Conservation (phyloP, 2,888 invertebrate genomes). For the Parasteatoda lunata region DNA sequence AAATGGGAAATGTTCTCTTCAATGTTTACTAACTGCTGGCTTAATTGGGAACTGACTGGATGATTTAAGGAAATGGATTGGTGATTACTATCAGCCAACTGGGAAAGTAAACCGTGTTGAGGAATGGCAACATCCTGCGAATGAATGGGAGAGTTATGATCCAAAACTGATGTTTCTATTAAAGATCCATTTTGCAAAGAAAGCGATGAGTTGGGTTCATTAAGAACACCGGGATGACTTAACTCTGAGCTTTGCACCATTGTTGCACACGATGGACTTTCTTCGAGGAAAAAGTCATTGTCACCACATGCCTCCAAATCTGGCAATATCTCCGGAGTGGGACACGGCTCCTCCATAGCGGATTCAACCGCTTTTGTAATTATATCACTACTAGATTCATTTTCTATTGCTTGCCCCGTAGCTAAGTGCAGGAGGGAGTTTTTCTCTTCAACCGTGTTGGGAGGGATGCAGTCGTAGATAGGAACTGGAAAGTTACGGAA, state of each 20-base stretch:
- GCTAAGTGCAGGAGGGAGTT: slow-evolving; percentile 44
- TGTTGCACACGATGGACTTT: slow-evolving; percentile 30
- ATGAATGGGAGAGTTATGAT: slow-evolving; percentile 7
- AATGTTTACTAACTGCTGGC: slow-evolving; percentile 18
- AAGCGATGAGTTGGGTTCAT: slow-evolving; percentile 7
- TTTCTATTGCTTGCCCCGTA: slow-evolving; percentile 49
- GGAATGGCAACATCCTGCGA: slow-evolving; percentile 37
- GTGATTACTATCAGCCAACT: slow-evolving; percentile 19
- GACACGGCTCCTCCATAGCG: slow-evolving; percentile 19
- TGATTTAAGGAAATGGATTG: slow-evolving; percentile 7
- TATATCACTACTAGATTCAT: slow-evolving; percentile 5
- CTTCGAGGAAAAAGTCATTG: slow-evolving; percentile 48
- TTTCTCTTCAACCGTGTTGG: slow-evolving; percentile 26
- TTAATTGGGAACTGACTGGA: slow-evolving; percentile 16
- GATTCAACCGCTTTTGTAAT: slow-evolving; percentile 1
- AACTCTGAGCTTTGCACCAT: slow-evolving; percentile 21
- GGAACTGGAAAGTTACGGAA: slow-evolving; percentile 58
- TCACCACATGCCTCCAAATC: slow-evolving; percentile 37
- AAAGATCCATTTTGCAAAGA: slow-evolving; percentile 14
- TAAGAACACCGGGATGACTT: slow-evolving; percentile 21
- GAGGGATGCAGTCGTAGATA: slow-evolving; percentile 52
- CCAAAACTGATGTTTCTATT: slow-evolving; percentile 16
- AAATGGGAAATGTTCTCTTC: background rate
- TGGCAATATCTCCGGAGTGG: slow-evolving; percentile 31
- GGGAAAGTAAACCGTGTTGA: slow-evolving; percentile 20